Conservation (phyloP, 2,797 vertebrate species). For the Tragelaphus oryx region DNA sequence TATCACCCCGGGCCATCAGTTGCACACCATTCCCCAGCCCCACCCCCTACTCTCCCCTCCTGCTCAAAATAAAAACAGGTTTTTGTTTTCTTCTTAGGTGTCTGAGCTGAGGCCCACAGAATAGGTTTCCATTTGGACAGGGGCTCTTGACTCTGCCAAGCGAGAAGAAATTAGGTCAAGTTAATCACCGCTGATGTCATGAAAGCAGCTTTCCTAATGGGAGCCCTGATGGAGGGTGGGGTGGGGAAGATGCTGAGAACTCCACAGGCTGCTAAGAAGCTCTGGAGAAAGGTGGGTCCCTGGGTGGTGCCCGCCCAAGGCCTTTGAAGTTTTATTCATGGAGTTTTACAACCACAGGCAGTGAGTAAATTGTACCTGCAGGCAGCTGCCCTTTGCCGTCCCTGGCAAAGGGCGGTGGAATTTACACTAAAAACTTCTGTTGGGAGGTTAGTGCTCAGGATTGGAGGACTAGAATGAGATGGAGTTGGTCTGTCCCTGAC, state of each 20-base stretch:
- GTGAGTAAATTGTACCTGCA: slow-evolving; percentile 61
- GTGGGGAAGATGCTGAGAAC: slow-evolving; percentile 51
- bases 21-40: no score
- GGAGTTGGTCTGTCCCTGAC: background rate
- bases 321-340: slow-evolving; percentile 68
- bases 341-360: slow-evolving; percentile 34
- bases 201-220: slow-evolving; percentile 72
- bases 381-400: slow-evolving; percentile 54
- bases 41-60: background rate
- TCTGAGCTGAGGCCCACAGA: slow-evolving; percentile 54
- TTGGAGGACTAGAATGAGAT: background rate
- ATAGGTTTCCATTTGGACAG: slow-evolving; percentile 58
- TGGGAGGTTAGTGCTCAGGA: background rate
- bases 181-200: slow-evolving; percentile 72
- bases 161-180: slow-evolving; percentile 78
- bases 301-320: background rate
- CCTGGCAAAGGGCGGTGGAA: background rate
- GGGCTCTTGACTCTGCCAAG: slow-evolving; percentile 59
- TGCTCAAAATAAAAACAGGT: background rate
- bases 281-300: slow-evolving; percentile 57
- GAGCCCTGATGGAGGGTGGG: slow-evolving; percentile 64
- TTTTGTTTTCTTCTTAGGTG: slow-evolving; percentile 4
- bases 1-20: no score
- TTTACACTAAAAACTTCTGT: slow-evolving; percentile 4
- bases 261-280: slow-evolving; percentile 30